phyloP scores from a whole-genome alignment of 64 coral and sea anemone species.

The Hydrozoanthus tunicans region DNA sequence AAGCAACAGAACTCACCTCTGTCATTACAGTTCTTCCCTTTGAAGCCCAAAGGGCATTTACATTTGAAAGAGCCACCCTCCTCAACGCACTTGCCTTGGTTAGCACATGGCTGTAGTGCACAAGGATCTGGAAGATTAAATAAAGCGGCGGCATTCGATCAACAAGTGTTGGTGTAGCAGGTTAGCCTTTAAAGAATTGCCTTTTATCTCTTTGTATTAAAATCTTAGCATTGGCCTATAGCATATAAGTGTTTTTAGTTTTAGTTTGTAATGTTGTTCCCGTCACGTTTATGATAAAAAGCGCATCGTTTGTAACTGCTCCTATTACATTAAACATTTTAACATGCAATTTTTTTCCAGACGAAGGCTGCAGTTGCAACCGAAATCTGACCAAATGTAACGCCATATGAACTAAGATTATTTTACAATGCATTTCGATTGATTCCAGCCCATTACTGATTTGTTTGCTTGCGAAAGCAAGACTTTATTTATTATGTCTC shows the following conservation, averaged over 20 bases:
- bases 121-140: background rate
- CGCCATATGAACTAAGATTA: too few species aligned
- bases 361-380: too few species aligned
- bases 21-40: background rate
- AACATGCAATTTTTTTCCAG: too few species aligned
- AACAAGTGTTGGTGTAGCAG: background rate
- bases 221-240: background rate
- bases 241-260: too few species aligned
- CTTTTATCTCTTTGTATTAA: background rate
- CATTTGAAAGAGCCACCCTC: background rate
- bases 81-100: background rate
- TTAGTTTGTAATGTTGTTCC: too few species aligned
- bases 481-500: background rate
- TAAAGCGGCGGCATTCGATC: background rate
- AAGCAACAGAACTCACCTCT: background rate
- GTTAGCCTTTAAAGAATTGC: background rate
- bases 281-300: too few species aligned
- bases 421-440: too few species aligned
- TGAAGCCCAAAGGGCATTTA: background rate
- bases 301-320: too few species aligned
- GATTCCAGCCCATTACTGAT: background rate
- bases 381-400: too few species aligned
- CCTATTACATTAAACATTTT: too few species aligned
- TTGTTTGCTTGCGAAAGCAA: background rate
- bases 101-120: conserved; percentile 3